phyloP scores from a whole-genome alignment of 2,888 invertebrate species.

The Ctena decussata region DNA sequence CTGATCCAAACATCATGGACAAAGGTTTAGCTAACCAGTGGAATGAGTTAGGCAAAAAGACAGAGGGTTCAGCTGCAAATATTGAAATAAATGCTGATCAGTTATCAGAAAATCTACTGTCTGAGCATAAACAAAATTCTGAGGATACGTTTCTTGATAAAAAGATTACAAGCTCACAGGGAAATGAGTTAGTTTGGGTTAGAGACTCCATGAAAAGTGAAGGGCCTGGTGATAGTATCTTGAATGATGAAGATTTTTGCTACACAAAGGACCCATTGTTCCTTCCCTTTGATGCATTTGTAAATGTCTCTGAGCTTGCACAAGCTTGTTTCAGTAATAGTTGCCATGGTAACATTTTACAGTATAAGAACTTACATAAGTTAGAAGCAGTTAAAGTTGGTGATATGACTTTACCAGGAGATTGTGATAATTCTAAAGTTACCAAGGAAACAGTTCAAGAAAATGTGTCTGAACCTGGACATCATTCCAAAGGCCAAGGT shows the following conservation, averaged over 20 bases:
- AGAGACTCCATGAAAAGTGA: neutral
- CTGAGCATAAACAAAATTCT: neutral
- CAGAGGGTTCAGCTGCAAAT: neutral
- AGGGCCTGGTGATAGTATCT: conserved; percentile 21
- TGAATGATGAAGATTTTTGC: conserved; percentile 58
- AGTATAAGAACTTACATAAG: neutral
- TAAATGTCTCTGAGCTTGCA: conserved; percentile 69
- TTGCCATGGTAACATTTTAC: conserved; percentile 71
- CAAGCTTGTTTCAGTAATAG: conserved; percentile 75
- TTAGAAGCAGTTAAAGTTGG: neutral
- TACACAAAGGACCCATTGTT: conserved; percentile 73
- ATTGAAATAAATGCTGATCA: neutral
- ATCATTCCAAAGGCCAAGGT: neutral
- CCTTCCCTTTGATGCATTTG: conserved; percentile 60
- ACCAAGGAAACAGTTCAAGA: neutral
- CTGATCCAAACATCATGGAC: neutral
- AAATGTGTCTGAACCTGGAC: too few relatives aligned
- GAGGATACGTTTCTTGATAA: neutral
- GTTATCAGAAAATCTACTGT: neutral
- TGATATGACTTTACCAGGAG: neutral
- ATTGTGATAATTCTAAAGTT: neutral
- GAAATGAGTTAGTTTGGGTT: too few relatives aligned
- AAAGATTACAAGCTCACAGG: neutral
- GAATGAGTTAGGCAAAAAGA: neutral
- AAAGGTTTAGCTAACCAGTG: neutral